A percentile compares a stretch with the other conserved stretches of the same genome.
These are phyloP conservation scores for Zalophus californianus DNA, from an alignment of 2,797 vertebrate genomes.

Conservation along the genomic window DNA sequence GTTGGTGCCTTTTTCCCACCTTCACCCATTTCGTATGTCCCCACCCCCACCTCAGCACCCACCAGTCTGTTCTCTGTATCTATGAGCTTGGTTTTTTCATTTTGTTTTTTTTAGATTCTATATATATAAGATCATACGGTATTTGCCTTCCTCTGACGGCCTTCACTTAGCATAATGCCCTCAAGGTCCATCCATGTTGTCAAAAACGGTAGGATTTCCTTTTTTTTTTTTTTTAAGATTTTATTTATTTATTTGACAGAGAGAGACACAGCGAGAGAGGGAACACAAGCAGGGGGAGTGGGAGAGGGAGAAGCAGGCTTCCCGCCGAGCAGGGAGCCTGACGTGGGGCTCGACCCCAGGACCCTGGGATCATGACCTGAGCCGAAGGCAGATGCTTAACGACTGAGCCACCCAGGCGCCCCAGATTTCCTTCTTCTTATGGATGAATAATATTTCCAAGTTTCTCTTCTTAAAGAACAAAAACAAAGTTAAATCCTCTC, in stretches of 20 bases:
- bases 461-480: background rate
- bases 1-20: background rate
- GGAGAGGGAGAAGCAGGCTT: no score
- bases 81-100: background rate
- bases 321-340: no score
- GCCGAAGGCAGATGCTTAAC: no score
- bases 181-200: background rate
- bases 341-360: no score
- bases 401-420: no score
- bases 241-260: no score
- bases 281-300: no score
- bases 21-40: background rate
- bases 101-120: background rate
- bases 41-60: background rate
- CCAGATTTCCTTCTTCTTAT: background rate
- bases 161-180: background rate
- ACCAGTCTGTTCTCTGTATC: background rate
- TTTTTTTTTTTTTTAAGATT: no score
- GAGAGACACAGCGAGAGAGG: no score
- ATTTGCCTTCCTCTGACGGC: background rate
- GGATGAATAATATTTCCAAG: background rate
- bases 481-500: background rate
- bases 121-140: background rate
- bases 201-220: background rate
- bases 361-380: no score